A percentile compares a stretch with the other conserved stretches of the same genome.
phyloP scores from a whole-genome alignment of 30 jellyfish, hydroid and myxozoan genomes.

The Mastigias papua region DNA sequence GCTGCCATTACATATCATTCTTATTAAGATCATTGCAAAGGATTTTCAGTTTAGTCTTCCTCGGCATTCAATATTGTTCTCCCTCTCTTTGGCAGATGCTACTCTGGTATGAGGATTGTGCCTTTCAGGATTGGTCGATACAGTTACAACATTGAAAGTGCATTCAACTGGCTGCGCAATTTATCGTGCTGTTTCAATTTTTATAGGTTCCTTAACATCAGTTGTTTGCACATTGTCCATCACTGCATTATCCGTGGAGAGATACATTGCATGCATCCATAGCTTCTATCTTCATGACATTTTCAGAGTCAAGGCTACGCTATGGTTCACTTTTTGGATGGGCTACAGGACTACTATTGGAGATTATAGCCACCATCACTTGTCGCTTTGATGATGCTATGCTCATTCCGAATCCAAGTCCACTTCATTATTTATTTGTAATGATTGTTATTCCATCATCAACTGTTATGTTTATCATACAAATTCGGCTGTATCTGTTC shows the following conservation, averaged over 20 bases:
- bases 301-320: background rate
- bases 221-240: background rate
- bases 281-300: background rate
- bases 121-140: background rate
- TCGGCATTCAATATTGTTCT: background rate
- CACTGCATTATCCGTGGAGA: background rate
- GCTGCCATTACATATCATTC: background rate
- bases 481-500: background rate
- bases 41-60: background rate
- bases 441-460: background rate
- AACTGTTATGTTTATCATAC: background rate
- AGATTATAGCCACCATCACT: background rate
- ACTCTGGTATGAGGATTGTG: background rate
- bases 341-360: background rate
- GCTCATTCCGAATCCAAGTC: background rate
- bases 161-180: background rate
- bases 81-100: background rate
- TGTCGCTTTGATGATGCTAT: background rate
- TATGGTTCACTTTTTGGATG: background rate
- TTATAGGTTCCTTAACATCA: background rate
- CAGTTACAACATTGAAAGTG: background rate
- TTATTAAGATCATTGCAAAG: background rate
- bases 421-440: background rate
- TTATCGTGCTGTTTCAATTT: background rate
- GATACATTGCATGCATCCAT: constrained; percentile 3